Conservation (phyloP, 2,113 vertebrate species). For the Alexandromys fortis region DNA sequence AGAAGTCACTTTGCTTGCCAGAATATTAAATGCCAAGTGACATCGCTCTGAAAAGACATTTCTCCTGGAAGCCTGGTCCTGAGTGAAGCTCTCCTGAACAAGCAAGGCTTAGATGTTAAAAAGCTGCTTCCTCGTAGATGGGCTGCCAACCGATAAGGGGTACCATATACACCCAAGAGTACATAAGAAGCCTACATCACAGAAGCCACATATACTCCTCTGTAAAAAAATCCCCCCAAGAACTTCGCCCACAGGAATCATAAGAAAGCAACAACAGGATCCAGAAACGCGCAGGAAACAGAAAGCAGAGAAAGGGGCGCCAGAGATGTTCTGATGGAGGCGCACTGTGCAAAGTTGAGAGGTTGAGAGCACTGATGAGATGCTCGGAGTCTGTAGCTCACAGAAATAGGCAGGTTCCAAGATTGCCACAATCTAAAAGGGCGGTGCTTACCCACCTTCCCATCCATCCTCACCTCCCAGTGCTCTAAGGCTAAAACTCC, state of each 20-base stretch:
- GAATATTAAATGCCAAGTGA: constrained; percentile 76
- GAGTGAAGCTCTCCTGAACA: not conserved
- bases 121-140: constrained; percentile 1
- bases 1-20: constrained; percentile 67
- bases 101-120: not conserved
- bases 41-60: constrained; percentile 19
- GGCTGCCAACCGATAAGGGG: not conserved
- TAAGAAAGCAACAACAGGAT: not conserved
- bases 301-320: not conserved
- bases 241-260: not conserved
- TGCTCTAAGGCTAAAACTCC: not conserved
- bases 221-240: not conserved
- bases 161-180: not conserved
- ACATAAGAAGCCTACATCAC: not conserved
- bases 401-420: not conserved
- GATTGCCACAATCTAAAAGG: not conserved
- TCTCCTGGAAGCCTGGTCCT: constrained; percentile 23
- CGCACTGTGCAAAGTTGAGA: not conserved
- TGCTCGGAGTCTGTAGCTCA: not conserved
- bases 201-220: not conserved
- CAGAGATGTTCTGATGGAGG: not conserved
- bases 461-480: not conserved
- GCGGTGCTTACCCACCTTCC: not conserved
- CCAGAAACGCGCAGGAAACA: not conserved
- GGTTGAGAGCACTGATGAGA: not conserved